Base-by-base conservation (phyloP, 23 tunicate genomes). In the Oikopleura dioica region DNA sequence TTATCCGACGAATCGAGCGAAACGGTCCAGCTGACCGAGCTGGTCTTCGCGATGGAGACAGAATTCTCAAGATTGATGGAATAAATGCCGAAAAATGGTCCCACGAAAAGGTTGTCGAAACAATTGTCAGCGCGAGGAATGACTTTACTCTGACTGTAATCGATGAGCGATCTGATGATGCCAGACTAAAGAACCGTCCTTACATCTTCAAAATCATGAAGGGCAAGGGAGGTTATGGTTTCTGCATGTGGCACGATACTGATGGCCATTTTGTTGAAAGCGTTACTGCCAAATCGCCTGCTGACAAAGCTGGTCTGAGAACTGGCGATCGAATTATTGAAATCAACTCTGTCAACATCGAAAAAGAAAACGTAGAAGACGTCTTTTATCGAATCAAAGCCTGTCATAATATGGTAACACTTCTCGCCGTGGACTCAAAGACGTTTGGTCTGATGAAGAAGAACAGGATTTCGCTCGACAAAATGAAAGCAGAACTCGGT, bases 291-390 rank as follows among this genome's bases (percentile, higher is more conserved):
- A 83, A 77, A 32, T 83, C 88, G 50, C 99, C 99, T 1, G 99
- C 99, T 2, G 99, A 94, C 63, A 83, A 81, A 78, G 88, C 88
- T 37, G 99, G 99, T 86, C 72, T 94, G 76, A 83, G 99, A 26
- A 24, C 82, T 24, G 99, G 99, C 1, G 99, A 94, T 63, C 81
- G 99, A 35, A 79, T 94, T 21, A 77, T 94, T 59, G 95, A 94
- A 69, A 81, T 94, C 4, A 94, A 94, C 68, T 85, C 85, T n/a
- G 81, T 83, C 0, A 86, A 94, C 78, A 79, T 94, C 29, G 99
- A 86, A 78, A 59, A 76, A 23, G 88, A 94, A 0, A 83, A 86
- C 1, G 85, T 83, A 36, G 88, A 94, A 77, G 95, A 94, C 37
- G 88, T 94, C 0, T 63, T 63, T 63, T 63, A 63, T 28, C 72